Percentiles rank a stretch among this genome's conserved stretches.
Conservation (phyloP, 1,140 invertebrate genomes). For the Drosophila oshimai region DNA sequence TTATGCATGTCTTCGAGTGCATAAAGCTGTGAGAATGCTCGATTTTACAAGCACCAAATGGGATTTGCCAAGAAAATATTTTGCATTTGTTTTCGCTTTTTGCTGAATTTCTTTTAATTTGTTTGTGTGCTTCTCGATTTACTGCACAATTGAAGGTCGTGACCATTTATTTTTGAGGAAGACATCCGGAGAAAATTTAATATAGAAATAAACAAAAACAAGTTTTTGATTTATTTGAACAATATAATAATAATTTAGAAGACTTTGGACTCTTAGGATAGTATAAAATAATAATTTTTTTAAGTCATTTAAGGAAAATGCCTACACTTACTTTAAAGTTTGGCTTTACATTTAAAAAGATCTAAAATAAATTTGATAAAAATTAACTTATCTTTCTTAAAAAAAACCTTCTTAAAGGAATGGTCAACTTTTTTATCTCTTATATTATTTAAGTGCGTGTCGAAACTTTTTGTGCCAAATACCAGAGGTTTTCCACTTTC, state of each 20-base stretch:
- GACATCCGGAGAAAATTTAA: too few relatives aligned
- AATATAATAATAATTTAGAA: too few relatives aligned
- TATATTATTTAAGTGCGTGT: background rate
- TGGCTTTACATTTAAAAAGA: too few relatives aligned
- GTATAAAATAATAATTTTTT: too few relatives aligned
- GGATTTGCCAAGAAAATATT: conserved; percentile 22
- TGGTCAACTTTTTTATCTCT: background rate
- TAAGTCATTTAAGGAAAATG: too few relatives aligned
- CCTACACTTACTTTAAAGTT: too few relatives aligned
- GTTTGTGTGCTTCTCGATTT: background rate
- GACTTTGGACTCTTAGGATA: too few relatives aligned
- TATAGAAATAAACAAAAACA: background rate
- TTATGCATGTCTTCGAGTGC: conserved; percentile 26
- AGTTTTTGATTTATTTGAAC: background rate
- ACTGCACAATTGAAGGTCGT: background rate
- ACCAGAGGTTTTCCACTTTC: background rate
- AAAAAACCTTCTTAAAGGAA: background rate
- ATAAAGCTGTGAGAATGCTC: conserved; percentile 27
- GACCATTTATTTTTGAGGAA: background rate
- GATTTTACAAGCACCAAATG: conserved; percentile 19
- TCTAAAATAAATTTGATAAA: too few relatives aligned
- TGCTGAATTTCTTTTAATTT: background rate
- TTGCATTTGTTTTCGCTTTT: conserved; percentile 4
- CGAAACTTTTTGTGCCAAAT: background rate
- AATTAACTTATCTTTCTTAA: background rate